phyloP scores from a whole-genome alignment of 2,797 vertebrate species.

The Sciurus vulgaris region DNA sequence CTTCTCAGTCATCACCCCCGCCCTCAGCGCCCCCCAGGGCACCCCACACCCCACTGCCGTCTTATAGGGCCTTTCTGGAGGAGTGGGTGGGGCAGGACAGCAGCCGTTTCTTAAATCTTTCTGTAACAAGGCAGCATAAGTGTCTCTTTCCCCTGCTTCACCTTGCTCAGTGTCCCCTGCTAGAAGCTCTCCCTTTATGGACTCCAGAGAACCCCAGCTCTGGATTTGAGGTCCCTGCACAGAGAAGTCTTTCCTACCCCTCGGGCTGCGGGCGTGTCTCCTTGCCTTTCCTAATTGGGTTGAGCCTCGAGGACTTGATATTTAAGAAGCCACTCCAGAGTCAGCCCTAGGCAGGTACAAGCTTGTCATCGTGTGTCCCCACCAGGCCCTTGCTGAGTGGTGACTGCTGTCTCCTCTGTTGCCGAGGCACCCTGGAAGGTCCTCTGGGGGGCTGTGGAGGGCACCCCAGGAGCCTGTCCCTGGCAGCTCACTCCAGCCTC shows the following conservation, averaged over 20 bases:
- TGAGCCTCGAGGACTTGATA: not conserved
- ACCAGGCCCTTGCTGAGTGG: not conserved
- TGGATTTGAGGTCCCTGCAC: not conserved
- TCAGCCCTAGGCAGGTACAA: fast-evolving
- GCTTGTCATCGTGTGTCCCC: not conserved
- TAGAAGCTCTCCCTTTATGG: not conserved
- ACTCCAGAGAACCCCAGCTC: not conserved
- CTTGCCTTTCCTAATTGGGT: not conserved
- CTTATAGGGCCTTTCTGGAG: not conserved
- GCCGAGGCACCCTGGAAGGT: not conserved
- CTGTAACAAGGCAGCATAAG: not conserved
- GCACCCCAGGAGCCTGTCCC: not conserved
- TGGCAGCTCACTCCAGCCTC: not conserved
- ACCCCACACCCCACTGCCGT: not conserved
- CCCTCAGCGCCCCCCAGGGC: not conserved
- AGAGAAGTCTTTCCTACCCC: not conserved
- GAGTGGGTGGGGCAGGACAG: too few species aligned
- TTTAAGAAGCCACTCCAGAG: not conserved
- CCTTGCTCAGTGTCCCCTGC: not conserved
- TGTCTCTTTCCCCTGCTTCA: not conserved
- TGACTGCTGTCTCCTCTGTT: fast-evolving
- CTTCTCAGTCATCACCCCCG: not conserved
- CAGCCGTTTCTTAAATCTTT: not conserved
- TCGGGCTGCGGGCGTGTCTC: not conserved
- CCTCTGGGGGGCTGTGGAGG: too few species aligned